These are phyloP conservation scores for Anser brachyrhynchus DNA, from an alignment of 2,113 vertebrate genomes.

Conservation along the genomic window DNA sequence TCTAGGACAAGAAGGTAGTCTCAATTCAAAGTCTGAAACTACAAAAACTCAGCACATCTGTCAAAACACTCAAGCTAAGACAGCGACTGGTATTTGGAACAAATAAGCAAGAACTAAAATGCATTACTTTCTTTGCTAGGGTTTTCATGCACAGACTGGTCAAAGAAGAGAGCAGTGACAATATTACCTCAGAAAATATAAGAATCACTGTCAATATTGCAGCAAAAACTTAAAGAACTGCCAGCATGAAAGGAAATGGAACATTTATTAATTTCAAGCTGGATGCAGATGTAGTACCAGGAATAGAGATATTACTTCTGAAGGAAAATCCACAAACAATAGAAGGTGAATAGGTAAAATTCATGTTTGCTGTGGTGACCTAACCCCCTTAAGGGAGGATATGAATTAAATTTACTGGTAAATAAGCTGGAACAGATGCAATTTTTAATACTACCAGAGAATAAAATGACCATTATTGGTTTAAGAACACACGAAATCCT, in stretches of 20 bases:
- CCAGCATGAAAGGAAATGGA: constrained; percentile 20
- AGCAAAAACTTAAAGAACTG: constrained; percentile 21
- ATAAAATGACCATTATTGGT: neutral
- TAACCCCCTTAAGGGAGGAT: neutral
- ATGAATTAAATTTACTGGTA: neutral
- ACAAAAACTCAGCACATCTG: neutral
- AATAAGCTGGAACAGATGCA: neutral
- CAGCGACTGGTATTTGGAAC: neutral
- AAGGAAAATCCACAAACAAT: constrained; percentile 26
- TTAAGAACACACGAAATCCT: neutral
- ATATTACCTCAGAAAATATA: constrained; percentile 34
- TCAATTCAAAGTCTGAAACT: neutral
- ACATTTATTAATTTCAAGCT: constrained; percentile 43
- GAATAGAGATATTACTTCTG: neutral
- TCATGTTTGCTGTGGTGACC: neutral
- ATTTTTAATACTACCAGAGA: neutral
- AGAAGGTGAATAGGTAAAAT: constrained; percentile 32
- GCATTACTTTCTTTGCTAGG: neutral
- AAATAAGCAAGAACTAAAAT: neutral
- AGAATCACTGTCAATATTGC: constrained; percentile 10
- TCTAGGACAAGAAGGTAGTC: neutral
- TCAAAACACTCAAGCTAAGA: neutral
- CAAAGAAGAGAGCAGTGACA: neutral
- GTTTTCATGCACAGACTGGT: neutral
- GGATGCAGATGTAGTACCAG: neutral